Evolutionary conservation across 92 coral and sea anemone species (phyloP), one percentile per base, ranked within the genome.

Genomic region (Paramuricea clavata): DNA sequence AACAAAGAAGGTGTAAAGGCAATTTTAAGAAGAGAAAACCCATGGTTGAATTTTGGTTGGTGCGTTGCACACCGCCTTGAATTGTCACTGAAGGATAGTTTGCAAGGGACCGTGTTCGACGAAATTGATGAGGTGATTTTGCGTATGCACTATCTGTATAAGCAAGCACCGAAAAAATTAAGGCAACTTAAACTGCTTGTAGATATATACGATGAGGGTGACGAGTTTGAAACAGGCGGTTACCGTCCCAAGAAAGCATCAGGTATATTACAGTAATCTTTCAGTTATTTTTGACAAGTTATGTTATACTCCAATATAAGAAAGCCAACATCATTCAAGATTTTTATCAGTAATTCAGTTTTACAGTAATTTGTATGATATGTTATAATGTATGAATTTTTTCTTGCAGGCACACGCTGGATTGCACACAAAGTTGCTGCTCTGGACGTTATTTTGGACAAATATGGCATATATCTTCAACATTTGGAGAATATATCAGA

Each of bases 141-240:
- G 31, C 42, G 44, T 30, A 30, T 69, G 42, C 47, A 69, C 47
- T 69, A 30, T 34, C 49, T 69, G 76, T 69, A 69, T 69, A 34
- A 69, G 49, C 12, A 69, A 69, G 43, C 76, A 69, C 76, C 76
- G 43, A 69, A 69, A 25, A 69, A 69, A 69, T 69, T 30, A 30
- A 30, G 23, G 49, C 44, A 33, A 69, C 76, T 69, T 31, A 34
- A 69, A 30, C 44, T 6, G 15, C 44, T 69, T 5, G 76, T 69
- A 6, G 76, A 64, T 64, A 64, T 64, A 26, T 64, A 64, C 71
- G 71, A 64, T 64, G 71, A 64, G 71, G 71, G 34, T 64, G 34
- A 64, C 71, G 71, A 64, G 76, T 69, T 69, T 69, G 76, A 34
- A 69, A 69, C 76, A 64, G 71, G 71, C 71, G 34, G 71, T 64